Base-by-base conservation (phyloP, 2,113 vertebrate species). In the Chlorodrepanis virens region DNA sequence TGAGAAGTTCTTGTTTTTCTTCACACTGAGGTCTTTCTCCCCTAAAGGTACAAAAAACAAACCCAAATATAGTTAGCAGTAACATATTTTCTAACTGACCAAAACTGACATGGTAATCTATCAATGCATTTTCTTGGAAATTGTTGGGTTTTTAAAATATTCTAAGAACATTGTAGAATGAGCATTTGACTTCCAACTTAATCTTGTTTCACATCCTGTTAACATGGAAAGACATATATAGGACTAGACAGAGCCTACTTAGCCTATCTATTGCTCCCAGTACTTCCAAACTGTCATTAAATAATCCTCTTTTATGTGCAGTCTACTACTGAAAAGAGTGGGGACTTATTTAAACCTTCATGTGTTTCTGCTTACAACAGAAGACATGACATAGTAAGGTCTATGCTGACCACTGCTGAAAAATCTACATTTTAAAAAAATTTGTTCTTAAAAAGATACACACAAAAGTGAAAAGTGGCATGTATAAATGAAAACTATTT, bases 201-300 rank as follows among this genome's bases (percentile, higher is more conserved):
- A 90, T 93, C 89, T 77, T 91, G 22, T 14, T 84, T 91, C 15
- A 31, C 31, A 79, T 95, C 35, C 87, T 91, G 70, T 92, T 91
- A 50, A 59, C 16, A 74, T 44, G 54, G 49, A 69, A 87, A 94
- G 39, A 78, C 25, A 78, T 64, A 83, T 53, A 31, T 63, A 85
- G 78, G 57, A 84, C 31, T 63, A 63, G 86, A 56, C 0, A 2
- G 29, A 78, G 35, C 14, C 18, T 70, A 35, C n/a, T 39, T 39
- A 86, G 56, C 57, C 49, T 96, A 96, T 95, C 95, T 97, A 15
- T 65, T 83, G 19, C 35, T 87, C 25, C 53, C 94, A 93, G 83
- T 47, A 90, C 89, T 93, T 94, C 75, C 84, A 91, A 85, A 85
- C 42, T 90, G 87, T 77, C 87, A 50, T 85, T 39, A 79, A 93